Conservation (phyloP, 2,888 invertebrate species). For the Hemaris fuciformis region DNA sequence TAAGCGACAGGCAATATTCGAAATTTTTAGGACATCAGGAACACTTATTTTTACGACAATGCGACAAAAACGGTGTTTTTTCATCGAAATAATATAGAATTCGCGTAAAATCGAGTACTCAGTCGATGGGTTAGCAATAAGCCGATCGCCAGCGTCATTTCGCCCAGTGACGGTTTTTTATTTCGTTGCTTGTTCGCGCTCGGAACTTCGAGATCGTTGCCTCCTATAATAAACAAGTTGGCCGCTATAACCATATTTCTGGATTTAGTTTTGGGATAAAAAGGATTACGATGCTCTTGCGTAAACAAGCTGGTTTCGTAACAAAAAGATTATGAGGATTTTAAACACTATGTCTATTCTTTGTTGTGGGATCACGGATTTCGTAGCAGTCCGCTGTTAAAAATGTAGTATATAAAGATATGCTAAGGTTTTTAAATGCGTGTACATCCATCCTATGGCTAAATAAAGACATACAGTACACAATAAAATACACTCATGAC, state of each 20-base stretch:
- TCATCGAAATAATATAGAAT: slow-evolving; percentile 8
- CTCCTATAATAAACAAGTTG: slow-evolving; percentile 63
- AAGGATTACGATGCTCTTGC: not conserved
- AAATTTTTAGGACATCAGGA: not conserved
- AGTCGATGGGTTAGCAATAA: slow-evolving; percentile 30
- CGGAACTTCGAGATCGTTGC: slow-evolving; percentile 59
- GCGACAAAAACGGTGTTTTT: not conserved
- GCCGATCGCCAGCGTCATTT: slow-evolving; percentile 67
- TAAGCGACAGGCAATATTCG: not conserved
- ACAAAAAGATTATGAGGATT: not conserved
- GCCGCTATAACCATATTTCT: slow-evolving; percentile 41
- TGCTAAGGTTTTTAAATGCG: too few relatives aligned
- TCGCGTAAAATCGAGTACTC: slow-evolving; percentile 35
- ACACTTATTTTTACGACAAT: not conserved
- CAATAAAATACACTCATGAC: too few relatives aligned
- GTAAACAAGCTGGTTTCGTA: not conserved
- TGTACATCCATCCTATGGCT: too few relatives aligned
- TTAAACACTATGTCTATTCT: not conserved
- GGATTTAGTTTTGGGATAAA: slow-evolving; percentile 18
- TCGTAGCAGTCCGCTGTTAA: not conserved
- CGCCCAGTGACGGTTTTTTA: slow-evolving; percentile 36
- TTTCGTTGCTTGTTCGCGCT: slow-evolving; percentile 10
- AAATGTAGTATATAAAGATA: too few relatives aligned
- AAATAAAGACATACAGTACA: too few relatives aligned
- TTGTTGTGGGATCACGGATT: not conserved